Conservation (phyloP, 1,140 invertebrate species). For the Drosophila seguyi region DNA sequence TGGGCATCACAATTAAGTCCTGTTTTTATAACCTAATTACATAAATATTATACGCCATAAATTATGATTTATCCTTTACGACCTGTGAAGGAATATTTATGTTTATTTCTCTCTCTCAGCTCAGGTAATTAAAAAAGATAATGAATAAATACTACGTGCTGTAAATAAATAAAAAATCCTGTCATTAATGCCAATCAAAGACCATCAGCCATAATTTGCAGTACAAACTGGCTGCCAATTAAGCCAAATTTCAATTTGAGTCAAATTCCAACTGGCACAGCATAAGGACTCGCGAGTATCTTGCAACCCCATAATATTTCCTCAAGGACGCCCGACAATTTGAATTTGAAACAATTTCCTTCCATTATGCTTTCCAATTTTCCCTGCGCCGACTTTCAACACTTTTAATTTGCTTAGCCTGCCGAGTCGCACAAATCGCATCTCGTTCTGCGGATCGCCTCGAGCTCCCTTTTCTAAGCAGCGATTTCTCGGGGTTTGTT, state of each 20-base stretch:
- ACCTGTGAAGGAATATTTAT: neutral
- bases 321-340: constrained; percentile 46
- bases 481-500: constrained; percentile 54
- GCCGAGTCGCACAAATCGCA: constrained; percentile 57
- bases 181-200: constrained; percentile 25
- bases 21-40: neutral
- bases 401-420: constrained; percentile 73
- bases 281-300: constrained; percentile 22
- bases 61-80: neutral
- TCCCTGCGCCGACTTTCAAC: constrained; percentile 61
- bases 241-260: constrained; percentile 38
- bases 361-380: constrained; percentile 52
- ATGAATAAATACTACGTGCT: constrained; percentile 1
- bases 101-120: neutral
- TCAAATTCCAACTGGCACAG: constrained; percentile 31
- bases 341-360: constrained; percentile 54
- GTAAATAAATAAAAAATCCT: constrained; percentile 10
- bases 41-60: neutral
- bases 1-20: neutral
- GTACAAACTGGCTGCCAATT: constrained; percentile 35
- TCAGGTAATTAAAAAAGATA: constrained; percentile 6
- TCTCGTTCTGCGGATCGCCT: constrained; percentile 48
- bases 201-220: constrained; percentile 32
- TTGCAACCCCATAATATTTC: constrained; percentile 31
- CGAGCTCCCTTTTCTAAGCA: constrained; percentile 32